phyloP scores from a whole-genome alignment of 2,113 vertebrate species.

The Arizona elegans region DNA sequence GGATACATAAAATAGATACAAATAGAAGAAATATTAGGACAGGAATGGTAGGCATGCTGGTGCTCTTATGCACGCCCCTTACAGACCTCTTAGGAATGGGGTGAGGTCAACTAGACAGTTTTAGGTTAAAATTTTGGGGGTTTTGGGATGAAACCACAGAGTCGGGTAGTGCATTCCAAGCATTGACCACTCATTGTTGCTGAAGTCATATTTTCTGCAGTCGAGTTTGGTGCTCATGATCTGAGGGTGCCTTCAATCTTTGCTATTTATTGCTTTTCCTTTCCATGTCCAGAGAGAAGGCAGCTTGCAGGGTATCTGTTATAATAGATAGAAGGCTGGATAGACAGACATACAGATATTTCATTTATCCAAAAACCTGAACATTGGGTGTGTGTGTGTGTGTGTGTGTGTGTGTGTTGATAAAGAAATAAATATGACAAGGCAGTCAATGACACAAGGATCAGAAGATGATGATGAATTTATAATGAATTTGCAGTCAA shows the following conservation, averaged over 20 bases:
- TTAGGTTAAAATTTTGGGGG: too few species aligned
- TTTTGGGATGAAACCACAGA: too few species aligned
- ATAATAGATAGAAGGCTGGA: background rate
- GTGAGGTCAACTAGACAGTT: too few species aligned
- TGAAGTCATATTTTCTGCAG: too few species aligned
- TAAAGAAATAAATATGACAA: background rate
- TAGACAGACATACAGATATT: background rate
- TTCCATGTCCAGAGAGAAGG: background rate
- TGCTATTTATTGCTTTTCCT: background rate
- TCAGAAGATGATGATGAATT: background rate
- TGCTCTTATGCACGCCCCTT: too few species aligned
- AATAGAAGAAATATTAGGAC: too few species aligned
- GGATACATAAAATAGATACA: too few species aligned
- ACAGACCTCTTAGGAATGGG: too few species aligned
- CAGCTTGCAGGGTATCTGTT: background rate
- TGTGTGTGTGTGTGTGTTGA: too few species aligned
- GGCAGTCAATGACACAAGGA: background rate
- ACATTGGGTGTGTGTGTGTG: background rate
- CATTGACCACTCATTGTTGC: too few species aligned
- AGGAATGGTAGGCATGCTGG: too few species aligned
- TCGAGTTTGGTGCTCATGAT: background rate
- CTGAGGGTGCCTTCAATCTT: background rate
- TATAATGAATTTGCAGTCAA: background rate
- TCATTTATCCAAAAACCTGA: background rate
- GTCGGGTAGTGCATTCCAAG: too few species aligned